Percentiles rank a stretch among this genome's conserved stretches.
Evolutionary conservation across 2,113 vertebrate genomes (phyloP).

Genomic region (Climacteris rufus): DNA sequence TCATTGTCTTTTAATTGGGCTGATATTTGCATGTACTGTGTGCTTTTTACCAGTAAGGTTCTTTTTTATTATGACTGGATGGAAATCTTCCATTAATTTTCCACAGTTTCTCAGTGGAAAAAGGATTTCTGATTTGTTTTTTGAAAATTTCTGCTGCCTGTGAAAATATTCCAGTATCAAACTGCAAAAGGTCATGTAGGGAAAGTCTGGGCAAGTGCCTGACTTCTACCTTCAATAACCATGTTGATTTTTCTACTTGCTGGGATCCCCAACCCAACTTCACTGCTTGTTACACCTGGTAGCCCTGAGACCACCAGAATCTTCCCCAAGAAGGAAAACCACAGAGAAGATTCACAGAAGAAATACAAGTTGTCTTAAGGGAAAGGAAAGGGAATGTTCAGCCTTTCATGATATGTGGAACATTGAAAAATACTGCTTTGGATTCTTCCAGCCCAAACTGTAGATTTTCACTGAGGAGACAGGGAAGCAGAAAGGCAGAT

Average conservation of each 20-base stretch:
- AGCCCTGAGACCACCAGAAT: neutral
- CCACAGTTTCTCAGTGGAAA: neutral
- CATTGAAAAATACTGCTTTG: neutral
- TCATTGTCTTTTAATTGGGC: neutral
- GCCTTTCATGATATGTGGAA: neutral
- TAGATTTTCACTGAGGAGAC: neutral
- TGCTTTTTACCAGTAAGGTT: neutral
- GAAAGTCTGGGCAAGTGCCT: neutral
- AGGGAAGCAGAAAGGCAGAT: neutral
- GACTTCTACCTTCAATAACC: neutral
- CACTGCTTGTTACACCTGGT: neutral
- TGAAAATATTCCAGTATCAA: neutral
- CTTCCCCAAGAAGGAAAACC: neutral
- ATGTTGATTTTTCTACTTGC: neutral
- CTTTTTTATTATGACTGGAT: neutral
- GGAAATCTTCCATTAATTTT: neutral
- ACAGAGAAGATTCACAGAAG: neutral
- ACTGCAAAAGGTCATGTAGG: neutral
- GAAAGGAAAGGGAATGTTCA: neutral
- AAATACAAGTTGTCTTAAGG: neutral
- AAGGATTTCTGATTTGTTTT: neutral
- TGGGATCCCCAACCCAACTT: neutral
- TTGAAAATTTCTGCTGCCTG: neutral
- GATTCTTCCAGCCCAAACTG: neutral
- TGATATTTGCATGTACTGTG: neutral